Conservation (phyloP, 1,140 invertebrate species). For the Brachionus sp. region DNA sequence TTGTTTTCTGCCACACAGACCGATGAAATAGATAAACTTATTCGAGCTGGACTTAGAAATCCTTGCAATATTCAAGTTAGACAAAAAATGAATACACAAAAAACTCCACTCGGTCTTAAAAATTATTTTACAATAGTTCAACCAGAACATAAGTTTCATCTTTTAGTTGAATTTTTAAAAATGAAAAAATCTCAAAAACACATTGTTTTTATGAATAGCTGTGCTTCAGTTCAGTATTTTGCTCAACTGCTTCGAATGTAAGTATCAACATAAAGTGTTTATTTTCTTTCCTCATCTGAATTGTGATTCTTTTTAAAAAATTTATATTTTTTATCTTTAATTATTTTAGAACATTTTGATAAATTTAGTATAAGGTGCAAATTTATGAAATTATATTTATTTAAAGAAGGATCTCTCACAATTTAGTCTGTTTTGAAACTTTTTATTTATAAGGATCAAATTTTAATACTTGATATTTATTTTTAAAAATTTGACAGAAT, state of each 20-base stretch:
- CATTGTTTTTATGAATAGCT: slow-evolving; percentile 90
- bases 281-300: slow-evolving; percentile 42
- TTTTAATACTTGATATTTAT: no score
- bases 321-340: no score
- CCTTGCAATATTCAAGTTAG: slow-evolving; percentile 84
- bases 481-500: no score
- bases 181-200: slow-evolving; percentile 70
- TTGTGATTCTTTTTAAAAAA: neutral
- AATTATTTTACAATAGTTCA: slow-evolving; percentile 79
- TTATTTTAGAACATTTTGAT: no score
- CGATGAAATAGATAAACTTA: slow-evolving; percentile 74
- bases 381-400: no score
- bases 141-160: slow-evolving; percentile 71
- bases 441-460: no score
- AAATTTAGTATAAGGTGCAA: no score
- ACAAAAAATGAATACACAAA: slow-evolving; percentile 65
- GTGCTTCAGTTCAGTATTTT: slow-evolving; percentile 94
- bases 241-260: slow-evolving; percentile 66
- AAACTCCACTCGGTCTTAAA: slow-evolving; percentile 74
- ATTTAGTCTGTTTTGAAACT: no score
- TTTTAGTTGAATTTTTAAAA: slow-evolving; percentile 71
- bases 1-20: slow-evolving; percentile 98
- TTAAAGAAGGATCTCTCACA: no score
- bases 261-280: no score
- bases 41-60: slow-evolving; percentile 88